Base-by-base conservation (phyloP, 2,797 vertebrate genomes). In the Pangasius mekongensis region DNA sequence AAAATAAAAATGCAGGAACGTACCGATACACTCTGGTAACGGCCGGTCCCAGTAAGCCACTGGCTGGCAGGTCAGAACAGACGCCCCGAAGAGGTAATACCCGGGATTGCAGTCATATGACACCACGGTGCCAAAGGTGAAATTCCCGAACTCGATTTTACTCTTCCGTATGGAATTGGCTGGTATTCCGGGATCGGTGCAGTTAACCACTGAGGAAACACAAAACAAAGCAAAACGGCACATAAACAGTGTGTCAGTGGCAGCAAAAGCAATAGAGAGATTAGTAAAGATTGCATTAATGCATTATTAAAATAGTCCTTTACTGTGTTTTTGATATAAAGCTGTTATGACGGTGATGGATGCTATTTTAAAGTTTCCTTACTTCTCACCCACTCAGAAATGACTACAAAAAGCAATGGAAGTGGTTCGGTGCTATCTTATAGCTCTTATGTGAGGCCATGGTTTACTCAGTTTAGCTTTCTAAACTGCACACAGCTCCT, bases 61-160 rank as follows among this genome's bases (percentile, higher is more conserved):
- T 1, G 98, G 98, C 80, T 98, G 98, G 91, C 99, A 99, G 93
- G 97, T 97, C 90, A 99, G 97, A 91, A 99, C 96, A 0, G 98
- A 97, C 80, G 98, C 99, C 62, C 98, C 98, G 87, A 99, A 99
- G 91, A 99, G 96, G 94, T 97, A 97, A 94, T 98, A 98, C 85
- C 98, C 98, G 18, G 98, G 98, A 94, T 98, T 99, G 91, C 98
- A 99, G 95, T 99, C 97, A 85, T 98, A 99, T 92, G 99, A 99
- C 84, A 99, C 98, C 80, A 99, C 97, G 3, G 98, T 98, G 81
- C 98, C 98, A 13, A 98, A 98, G 0, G 98, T 99, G 88, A 99
- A 99, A 95, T 99, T 99, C 22, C 98, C 98, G 39, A 99, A 97
- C 92, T 99, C 98, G 0, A 99, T 99, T 95, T 99, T 99, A 92